phyloP scores from a whole-genome alignment of 2,797 vertebrate species.

The Ispidina picta region DNA sequence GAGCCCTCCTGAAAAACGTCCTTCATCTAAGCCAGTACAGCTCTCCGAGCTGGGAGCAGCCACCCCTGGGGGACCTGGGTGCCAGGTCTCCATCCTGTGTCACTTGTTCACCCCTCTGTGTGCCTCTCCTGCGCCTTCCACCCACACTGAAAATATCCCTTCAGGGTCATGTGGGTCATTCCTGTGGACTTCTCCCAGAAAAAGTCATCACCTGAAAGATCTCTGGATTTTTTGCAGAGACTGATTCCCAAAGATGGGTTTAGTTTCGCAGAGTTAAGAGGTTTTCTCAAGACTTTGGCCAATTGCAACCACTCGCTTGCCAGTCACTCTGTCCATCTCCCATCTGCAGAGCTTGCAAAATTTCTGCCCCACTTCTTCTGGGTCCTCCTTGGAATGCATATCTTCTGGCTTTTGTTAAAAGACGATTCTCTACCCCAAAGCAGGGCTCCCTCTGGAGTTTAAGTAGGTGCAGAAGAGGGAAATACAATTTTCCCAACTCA shows the following conservation, averaged over 20 bases:
- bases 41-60: neutral
- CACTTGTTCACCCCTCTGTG: accelerated
- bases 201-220: neutral
- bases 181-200: neutral
- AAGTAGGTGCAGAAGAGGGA: neutral
- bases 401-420: neutral
- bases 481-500: neutral
- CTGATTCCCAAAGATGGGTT: neutral
- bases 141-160: accelerated
- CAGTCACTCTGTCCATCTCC: neutral
- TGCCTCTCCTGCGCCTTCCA: neutral
- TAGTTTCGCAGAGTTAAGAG: neutral
- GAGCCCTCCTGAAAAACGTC: neutral
- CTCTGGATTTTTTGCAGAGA: neutral
- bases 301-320: neutral
- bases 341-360: neutral
- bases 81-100: accelerated
- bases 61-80: neutral
- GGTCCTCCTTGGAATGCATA: neutral
- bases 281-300: neutral
- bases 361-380: neutral
- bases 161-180: neutral
- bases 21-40: neutral
- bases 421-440: neutral
- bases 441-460: neutral